These are phyloP conservation scores for Calephelis perditalis DNA, from an alignment of 2,888 invertebrate genomes.

Conservation along the genomic window DNA sequence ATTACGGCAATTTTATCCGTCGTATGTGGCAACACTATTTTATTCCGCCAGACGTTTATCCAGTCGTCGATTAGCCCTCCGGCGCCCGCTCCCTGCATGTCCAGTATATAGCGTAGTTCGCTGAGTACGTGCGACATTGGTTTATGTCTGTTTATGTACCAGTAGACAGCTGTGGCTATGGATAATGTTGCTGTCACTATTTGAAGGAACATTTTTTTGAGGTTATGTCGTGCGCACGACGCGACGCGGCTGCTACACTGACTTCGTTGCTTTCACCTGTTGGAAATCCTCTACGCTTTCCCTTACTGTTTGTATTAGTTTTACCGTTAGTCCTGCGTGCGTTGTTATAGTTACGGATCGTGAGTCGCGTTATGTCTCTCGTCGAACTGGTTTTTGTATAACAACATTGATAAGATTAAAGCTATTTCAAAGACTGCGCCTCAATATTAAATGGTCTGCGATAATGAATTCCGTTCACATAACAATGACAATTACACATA, in stretches of 20 bases:
- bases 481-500: neutral
- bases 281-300: constrained; percentile 69
- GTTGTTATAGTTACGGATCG: neutral
- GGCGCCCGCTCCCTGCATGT: constrained; percentile 79
- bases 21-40: constrained; percentile 80
- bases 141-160: constrained; percentile 75
- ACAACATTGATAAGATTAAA: constrained; percentile 2
- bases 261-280: constrained; percentile 59
- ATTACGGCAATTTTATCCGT: constrained; percentile 86
- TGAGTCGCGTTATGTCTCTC: neutral
- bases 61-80: constrained; percentile 79
- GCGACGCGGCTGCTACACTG: constrained; percentile 54
- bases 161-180: constrained; percentile 52
- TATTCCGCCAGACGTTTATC: constrained; percentile 75
- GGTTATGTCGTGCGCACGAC: constrained; percentile 52
- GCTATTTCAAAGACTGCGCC: neutral
- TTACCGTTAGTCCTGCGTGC: constrained; percentile 61
- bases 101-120: constrained; percentile 72
- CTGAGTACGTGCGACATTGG: constrained; percentile 69
- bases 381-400: constrained; percentile 4
- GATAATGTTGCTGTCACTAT: constrained; percentile 44
- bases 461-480: neutral
- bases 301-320: constrained; percentile 54
- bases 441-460: neutral
- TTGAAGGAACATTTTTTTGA: constrained; percentile 39